Evolutionary conservation across 2,113 vertebrate genomes (phyloP).

Genomic region (Gymnarchus niloticus): DNA sequence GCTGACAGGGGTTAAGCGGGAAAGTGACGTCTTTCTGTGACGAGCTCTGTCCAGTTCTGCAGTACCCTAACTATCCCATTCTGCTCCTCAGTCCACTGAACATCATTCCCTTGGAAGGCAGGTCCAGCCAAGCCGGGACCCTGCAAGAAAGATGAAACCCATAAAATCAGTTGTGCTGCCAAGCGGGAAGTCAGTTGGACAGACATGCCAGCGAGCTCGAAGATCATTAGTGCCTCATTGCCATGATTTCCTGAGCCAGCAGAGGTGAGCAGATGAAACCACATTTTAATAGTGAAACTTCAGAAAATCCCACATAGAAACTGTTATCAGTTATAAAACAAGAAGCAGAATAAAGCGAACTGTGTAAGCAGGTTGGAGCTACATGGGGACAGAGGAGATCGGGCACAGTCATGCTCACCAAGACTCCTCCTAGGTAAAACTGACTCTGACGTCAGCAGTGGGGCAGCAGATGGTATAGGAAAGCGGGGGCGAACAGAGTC

Average conservation of each 20-base stretch:
- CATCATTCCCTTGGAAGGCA: neutral
- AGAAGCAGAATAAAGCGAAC: no score
- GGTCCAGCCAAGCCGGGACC: neutral
- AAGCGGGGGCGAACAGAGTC: neutral
- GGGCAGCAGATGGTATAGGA: neutral
- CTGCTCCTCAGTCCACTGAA: neutral
- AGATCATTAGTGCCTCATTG: neutral
- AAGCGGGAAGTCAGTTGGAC: neutral
- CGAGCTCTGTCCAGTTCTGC: neutral
- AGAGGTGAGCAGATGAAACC: neutral
- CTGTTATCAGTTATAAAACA: no score
- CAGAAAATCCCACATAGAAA: no score
- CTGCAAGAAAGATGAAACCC: no score
- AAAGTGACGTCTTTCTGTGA: neutral
- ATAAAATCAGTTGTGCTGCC: neutral
- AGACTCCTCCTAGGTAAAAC: no score
- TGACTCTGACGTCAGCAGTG: neutral
- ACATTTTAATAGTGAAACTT: neutral
- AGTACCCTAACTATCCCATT: neutral
- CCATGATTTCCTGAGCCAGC: no score
- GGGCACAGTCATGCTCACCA: no score
- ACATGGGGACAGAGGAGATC: no score
- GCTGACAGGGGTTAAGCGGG: neutral
- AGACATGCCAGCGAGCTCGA: neutral
- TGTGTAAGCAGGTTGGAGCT: no score